These are phyloP conservation scores for Allolobophora icterica DNA, from an alignment of 2,888 invertebrate species.

Conservation along the genomic window DNA sequence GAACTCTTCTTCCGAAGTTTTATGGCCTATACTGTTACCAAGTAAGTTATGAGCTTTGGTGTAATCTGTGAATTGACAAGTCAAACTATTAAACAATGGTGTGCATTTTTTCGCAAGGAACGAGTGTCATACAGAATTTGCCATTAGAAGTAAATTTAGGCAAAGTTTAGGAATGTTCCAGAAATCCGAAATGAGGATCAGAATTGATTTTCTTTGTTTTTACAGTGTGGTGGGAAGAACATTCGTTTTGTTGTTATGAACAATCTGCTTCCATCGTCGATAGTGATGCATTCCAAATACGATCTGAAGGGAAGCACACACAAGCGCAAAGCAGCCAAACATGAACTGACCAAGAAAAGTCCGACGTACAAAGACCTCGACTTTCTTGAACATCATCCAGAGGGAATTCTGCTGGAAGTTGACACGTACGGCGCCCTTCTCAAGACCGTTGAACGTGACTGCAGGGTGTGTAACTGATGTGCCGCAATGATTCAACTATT, in stretches of 20 bases:
- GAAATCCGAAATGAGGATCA: not conserved
- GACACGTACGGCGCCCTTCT: conserved; percentile 93
- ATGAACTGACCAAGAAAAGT: conserved; percentile 86
- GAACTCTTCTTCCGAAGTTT: conserved; percentile 97
- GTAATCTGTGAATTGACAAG: not conserved
- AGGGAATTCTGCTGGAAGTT: conserved; percentile 90
- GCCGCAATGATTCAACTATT: not conserved
- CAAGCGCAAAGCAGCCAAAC: conserved; percentile 91
- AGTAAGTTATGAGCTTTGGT: conserved; percentile 56
- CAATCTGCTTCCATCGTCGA: conserved; percentile 92
- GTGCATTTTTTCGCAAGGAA: not conserved
- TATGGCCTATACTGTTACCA: conserved; percentile 97
- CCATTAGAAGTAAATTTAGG: not conserved
- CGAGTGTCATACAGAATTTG: not conserved
- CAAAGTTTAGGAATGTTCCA: not conserved
- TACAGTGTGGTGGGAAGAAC: conserved; percentile 96
- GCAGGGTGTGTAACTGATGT: conserved; percentile 76
- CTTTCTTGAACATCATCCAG: conserved; percentile 94
- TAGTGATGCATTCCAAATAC: conserved; percentile 95
- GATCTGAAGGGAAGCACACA: conserved; percentile 99
- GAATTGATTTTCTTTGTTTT: conserved; percentile 36
- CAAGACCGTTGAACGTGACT: conserved; percentile 96
- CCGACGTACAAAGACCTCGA: conserved; percentile 98
- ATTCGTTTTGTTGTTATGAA: conserved; percentile 98
- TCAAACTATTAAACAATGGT: not conserved